A percentile compares a stretch with the other conserved stretches of the same genome.
Conservation (phyloP, 2,113 vertebrate species). For the Dipodomys merriami region DNA sequence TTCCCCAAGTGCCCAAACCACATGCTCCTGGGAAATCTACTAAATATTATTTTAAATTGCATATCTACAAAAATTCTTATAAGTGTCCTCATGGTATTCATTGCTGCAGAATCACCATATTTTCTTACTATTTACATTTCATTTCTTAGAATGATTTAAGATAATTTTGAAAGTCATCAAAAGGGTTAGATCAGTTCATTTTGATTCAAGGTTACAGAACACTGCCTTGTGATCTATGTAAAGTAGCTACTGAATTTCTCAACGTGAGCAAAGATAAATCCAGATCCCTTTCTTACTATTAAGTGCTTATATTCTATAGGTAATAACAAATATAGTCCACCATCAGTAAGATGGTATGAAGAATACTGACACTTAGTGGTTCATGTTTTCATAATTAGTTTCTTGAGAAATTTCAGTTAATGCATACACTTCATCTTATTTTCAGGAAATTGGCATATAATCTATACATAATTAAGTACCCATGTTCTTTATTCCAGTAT, state of each 20-base stretch:
- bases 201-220: slow-evolving; percentile 71
- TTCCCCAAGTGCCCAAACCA: slow-evolving; percentile 46
- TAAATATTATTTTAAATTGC: slow-evolving; percentile 73
- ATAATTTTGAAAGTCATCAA: slow-evolving; percentile 69
- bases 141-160: slow-evolving; percentile 70
- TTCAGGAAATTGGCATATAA: not conserved
- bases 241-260: slow-evolving; percentile 55
- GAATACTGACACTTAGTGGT: not conserved
- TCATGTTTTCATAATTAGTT: slow-evolving; percentile 57
- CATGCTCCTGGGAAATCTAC: slow-evolving; percentile 55
- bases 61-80: slow-evolving; percentile 66
- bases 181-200: slow-evolving; percentile 57
- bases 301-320: not conserved
- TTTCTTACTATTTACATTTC: slow-evolving; percentile 50
- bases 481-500: not conserved
- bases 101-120: slow-evolving; percentile 9
- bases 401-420: slow-evolving; percentile 16
- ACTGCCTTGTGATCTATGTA: slow-evolving; percentile 56
- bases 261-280: slow-evolving; percentile 45
- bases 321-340: slow-evolving; percentile 46
- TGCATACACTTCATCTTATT: slow-evolving; percentile 14
- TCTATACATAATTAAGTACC: not conserved
- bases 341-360: slow-evolving; percentile 23
- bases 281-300: not conserved
- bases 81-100: slow-evolving; percentile 69